Evolutionary conservation across 2,888 invertebrate species (phyloP).

Genomic region (Torymus aiolomorphi): DNA sequence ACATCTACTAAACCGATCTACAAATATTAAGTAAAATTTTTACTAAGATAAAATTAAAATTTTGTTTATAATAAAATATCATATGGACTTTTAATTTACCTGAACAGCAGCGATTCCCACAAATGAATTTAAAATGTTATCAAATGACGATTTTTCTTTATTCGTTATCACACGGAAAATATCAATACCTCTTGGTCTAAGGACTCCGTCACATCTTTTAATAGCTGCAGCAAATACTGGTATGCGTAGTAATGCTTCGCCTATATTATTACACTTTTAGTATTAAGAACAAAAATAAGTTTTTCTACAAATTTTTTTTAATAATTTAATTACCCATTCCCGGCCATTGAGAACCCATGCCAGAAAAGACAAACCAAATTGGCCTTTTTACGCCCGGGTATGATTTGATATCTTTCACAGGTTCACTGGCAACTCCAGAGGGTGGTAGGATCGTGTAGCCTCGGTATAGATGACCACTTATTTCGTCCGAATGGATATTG

Average conservation of each 20-base stretch:
- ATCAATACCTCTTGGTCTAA: conserved; percentile 80
- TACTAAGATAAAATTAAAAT: not conserved
- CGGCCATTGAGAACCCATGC: conserved; percentile 93
- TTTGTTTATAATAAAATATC: not conserved
- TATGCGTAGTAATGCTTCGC: conserved; percentile 77
- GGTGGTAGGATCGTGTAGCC: conserved; percentile 81
- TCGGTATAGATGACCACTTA: conserved; percentile 82
- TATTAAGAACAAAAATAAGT: no score
- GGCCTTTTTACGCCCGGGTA: conserved; percentile 80
- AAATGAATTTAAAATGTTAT: conserved; percentile 83
- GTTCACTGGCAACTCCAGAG: not conserved
- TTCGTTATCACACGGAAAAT: conserved; percentile 80
- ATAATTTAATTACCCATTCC: conserved; percentile 81
- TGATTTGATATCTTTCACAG: not conserved
- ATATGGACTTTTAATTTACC: conserved; percentile 66
- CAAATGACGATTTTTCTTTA: conserved; percentile 79
- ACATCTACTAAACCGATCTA: conserved; percentile 83
- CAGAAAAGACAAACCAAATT: conserved; percentile 93
- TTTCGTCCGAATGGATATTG: conserved; percentile 78
- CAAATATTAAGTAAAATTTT: conserved; percentile 12
- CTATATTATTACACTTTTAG: no score
- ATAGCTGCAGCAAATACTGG: conserved; percentile 83
- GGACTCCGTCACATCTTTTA: conserved; percentile 77
- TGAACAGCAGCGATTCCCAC: conserved; percentile 84
- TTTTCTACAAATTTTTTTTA: not conserved